A percentile compares a stretch with the other conserved stretches of the same genome.
Conservation (phyloP, 1,140 invertebrate species). For the Physella acuta region DNA sequence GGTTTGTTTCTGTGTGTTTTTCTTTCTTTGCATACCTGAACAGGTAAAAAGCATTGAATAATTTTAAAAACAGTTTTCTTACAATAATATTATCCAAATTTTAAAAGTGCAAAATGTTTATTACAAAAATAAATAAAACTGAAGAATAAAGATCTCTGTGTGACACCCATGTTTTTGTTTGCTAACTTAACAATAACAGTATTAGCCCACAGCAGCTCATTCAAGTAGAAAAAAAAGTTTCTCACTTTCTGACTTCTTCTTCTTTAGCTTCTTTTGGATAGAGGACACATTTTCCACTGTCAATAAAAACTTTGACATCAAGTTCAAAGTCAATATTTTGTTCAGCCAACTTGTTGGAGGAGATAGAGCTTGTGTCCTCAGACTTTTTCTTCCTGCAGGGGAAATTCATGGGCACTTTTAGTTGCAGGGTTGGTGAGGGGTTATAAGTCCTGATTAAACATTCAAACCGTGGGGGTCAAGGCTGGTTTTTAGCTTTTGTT, state of each 20-base stretch:
- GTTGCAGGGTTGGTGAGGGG: too few relatives aligned
- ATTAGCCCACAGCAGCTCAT: too few relatives aligned
- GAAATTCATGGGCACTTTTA: too few relatives aligned
- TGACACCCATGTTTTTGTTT: too few relatives aligned
- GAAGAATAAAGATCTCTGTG: background rate
- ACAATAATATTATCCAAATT: too few relatives aligned
- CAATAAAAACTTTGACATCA: constrained; percentile 94
- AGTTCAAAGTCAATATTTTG: constrained; percentile 95
- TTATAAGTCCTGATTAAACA: too few relatives aligned
- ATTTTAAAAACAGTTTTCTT: too few relatives aligned
- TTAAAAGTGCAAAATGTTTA: too few relatives aligned
- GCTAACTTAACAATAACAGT: too few relatives aligned
- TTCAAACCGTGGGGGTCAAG: too few relatives aligned
- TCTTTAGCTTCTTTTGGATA: constrained; percentile 81
- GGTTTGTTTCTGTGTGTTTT: constrained; percentile 10
- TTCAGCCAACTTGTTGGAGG: constrained; percentile 54
- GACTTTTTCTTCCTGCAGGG: constrained; percentile 17
- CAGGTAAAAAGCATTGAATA: background rate
- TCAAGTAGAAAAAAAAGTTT: too few relatives aligned
- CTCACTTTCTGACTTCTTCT: constrained; percentile 47
- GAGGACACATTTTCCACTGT: constrained; percentile 93
- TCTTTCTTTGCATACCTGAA: constrained; percentile 43
- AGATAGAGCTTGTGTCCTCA: constrained; percentile 5
- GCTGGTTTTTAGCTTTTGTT: too few relatives aligned
- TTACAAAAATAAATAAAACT: background rate